Percentiles rank a stretch among this genome's conserved stretches.
Conservation (phyloP, 2,888 invertebrate genomes). For the Scaptomyza cyrtandrae region DNA sequence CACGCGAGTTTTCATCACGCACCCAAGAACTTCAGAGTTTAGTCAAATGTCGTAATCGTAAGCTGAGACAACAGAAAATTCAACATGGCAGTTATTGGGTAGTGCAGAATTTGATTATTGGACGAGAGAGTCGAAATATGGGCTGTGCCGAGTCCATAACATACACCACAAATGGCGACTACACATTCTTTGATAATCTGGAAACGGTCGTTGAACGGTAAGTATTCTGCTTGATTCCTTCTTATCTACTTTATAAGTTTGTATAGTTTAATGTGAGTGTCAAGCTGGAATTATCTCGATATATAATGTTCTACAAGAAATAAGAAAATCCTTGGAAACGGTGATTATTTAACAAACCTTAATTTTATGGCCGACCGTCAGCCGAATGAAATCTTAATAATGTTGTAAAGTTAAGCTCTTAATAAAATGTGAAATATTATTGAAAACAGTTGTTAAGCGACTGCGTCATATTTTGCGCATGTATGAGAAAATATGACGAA, state of each 20-base stretch:
- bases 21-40: conserved; percentile 57
- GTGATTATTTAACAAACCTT: neutral
- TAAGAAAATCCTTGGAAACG: neutral
- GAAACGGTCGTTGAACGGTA: conserved; percentile 85
- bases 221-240: conserved; percentile 29
- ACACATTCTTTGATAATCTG: conserved; percentile 88
- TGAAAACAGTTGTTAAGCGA: neutral
- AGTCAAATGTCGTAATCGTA: conserved; percentile 68
- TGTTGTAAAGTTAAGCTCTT: neutral
- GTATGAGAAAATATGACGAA: neutral
- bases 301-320: neutral
- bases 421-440: neutral
- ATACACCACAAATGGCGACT: conserved; percentile 89
- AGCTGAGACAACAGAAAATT: conserved; percentile 57
- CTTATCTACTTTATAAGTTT: neutral
- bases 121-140: conserved; percentile 82
- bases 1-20: conserved; percentile 16
- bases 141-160: conserved; percentile 88
- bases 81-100: conserved; percentile 85
- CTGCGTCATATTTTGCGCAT: neutral
- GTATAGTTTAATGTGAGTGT: neutral
- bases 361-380: neutral
- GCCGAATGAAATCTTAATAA: neutral
- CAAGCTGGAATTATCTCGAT: neutral
- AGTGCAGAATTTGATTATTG: conserved; percentile 87